These are phyloP conservation scores for Theretra japonica DNA, from an alignment of 2,888 invertebrate genomes.

Conservation along the genomic window DNA sequence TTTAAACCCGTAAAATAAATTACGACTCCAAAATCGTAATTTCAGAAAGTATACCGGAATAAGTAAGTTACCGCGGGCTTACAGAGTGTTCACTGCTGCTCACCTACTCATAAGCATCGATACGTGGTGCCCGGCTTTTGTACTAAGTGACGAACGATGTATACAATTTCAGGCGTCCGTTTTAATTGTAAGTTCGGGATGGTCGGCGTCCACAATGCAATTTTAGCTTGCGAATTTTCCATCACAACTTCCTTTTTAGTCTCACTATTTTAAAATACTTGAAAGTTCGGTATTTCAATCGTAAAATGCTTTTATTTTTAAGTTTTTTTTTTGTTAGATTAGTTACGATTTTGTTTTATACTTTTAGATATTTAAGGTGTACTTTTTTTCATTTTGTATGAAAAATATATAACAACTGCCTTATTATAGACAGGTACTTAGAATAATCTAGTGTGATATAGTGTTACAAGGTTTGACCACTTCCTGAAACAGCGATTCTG, in stretches of 20 bases:
- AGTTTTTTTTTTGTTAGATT: too few species aligned
- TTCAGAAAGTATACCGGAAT: neutral
- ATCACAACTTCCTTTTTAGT: constrained; percentile 40
- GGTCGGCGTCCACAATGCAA: constrained; percentile 68
- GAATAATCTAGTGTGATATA: neutral
- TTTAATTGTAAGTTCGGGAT: constrained; percentile 82
- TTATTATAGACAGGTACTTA: neutral
- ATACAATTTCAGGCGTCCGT: constrained; percentile 82
- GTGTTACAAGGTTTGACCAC: constrained; percentile 38
- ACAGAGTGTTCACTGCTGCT: constrained; percentile 25
- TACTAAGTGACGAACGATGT: constrained; percentile 83
- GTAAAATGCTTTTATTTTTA: neutral
- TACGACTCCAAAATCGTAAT: neutral
- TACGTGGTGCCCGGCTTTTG: constrained; percentile 41
- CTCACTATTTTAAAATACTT: constrained; percentile 31
- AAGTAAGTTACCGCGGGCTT: constrained; percentile 36
- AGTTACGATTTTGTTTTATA: too few species aligned
- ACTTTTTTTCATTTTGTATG: neutral
- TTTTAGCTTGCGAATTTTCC: constrained; percentile 68
- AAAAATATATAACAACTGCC: neutral
- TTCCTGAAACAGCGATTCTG: constrained; percentile 70
- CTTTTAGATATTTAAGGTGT: too few species aligned
- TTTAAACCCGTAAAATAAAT: too few species aligned
- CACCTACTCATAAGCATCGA: constrained; percentile 35
- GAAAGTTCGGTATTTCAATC: neutral